These are phyloP conservation scores for Phylloscopus collybita DNA, from an alignment of 2,797 vertebrate species.

Conservation along the genomic window DNA sequence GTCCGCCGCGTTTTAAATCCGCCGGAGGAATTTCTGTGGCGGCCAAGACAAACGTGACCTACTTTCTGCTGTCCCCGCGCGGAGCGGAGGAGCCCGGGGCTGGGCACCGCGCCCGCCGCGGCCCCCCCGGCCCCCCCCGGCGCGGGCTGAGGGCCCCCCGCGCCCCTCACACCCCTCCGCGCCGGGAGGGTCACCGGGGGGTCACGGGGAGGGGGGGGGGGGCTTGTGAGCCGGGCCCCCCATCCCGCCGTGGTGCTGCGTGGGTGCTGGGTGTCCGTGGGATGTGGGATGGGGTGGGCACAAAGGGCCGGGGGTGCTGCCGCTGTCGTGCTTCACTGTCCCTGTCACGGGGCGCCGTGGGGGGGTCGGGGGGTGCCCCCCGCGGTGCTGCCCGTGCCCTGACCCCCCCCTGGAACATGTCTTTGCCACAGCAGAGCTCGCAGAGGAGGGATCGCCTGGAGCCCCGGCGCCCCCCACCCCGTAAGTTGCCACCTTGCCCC, in stretches of 20 bases:
- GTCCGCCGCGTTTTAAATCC: conserved; percentile 75
- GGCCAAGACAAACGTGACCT: conserved; percentile 83
- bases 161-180: not conserved
- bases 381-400: not conserved
- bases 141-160: not conserved
- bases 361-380: not conserved
- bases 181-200: not conserved
- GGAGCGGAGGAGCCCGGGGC: conserved; percentile 46
- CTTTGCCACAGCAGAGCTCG: not conserved
- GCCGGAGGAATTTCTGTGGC: conserved; percentile 79
- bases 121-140: not conserved
- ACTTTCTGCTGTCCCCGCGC: conserved; percentile 76
- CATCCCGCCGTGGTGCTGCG: not conserved
- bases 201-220: not conserved
- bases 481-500: not conserved
- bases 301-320: accelerated
- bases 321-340: not conserved
- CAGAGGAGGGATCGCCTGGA: not conserved
- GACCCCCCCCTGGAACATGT: not conserved
- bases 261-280: not conserved
- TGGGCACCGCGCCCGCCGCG: not conserved
- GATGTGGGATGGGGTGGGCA: not conserved
- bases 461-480: not conserved
- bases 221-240: not conserved
- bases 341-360: accelerated